A percentile compares a stretch with the other conserved stretches of the same genome.
These are phyloP conservation scores for Euzophera pinguis DNA, from an alignment of 2,888 invertebrate species.

Conservation along the genomic window DNA sequence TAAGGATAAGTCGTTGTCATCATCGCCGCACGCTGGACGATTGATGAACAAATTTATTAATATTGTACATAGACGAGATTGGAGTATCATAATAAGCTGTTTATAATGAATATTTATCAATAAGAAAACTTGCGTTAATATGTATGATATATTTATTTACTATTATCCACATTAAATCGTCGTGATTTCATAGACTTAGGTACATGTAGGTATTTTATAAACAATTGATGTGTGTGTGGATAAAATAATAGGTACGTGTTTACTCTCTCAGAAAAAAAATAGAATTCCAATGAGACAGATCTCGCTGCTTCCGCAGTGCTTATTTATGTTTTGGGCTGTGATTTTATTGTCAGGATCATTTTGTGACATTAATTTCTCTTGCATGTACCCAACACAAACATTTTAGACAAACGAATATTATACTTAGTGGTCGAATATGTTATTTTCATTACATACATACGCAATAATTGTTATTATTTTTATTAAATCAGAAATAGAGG, in stretches of 20 bases:
- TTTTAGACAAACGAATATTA: too few relatives aligned
- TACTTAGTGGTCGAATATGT: too few relatives aligned
- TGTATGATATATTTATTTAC: not conserved
- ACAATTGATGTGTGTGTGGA: not conserved
- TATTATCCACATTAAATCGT: not conserved
- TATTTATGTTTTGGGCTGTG: conserved; percentile 58
- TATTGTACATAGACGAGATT: conserved; percentile 10
- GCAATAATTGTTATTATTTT: too few relatives aligned
- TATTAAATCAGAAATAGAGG: too few relatives aligned
- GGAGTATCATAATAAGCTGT: not conserved
- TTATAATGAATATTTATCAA: conserved; percentile 1
- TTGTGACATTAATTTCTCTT: conserved; percentile 19
- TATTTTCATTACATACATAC: too few relatives aligned
- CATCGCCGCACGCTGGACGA: not conserved
- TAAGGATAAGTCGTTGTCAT: conserved; percentile 2
- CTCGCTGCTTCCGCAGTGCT: conserved; percentile 47
- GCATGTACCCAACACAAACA: not conserved
- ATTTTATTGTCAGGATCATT: conserved; percentile 40
- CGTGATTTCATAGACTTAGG: not conserved
- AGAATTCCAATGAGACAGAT: conserved; percentile 50
- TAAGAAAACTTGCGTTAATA: not conserved
- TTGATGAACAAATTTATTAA: conserved; percentile 1
- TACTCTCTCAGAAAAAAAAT: conserved; percentile 21
- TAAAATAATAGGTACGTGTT: not conserved
- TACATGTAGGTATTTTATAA: not conserved